Conservation (phyloP, 1,140 invertebrate species). For the Lepidotrigona ventralis region DNA sequence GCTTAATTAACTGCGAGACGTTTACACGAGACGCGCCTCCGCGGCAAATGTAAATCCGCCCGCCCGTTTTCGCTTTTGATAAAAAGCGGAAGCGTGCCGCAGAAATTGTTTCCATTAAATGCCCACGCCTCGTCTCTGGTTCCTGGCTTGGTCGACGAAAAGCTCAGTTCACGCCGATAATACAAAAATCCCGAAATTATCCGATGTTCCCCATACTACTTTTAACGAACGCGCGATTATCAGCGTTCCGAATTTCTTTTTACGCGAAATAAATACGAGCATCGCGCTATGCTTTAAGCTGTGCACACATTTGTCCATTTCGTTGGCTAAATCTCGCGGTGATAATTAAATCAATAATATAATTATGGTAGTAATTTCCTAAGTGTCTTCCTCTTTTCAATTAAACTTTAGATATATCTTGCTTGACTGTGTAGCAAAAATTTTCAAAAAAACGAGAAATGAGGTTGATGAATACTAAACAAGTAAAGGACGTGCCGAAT, state of each 20-base stretch:
- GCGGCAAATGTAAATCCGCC: neutral
- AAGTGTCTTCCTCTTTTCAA: too few relatives aligned
- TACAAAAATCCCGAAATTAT: neutral
- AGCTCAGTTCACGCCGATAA: neutral
- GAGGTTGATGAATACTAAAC: too few relatives aligned
- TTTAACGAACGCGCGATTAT: neutral
- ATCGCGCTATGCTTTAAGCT: neutral
- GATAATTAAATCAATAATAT: too few relatives aligned
- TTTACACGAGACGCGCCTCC: neutral
- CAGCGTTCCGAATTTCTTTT: neutral
- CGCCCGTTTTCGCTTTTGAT: neutral
- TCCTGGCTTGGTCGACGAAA: neutral
- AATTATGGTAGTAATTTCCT: too few relatives aligned
- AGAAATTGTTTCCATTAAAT: neutral
- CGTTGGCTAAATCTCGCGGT: too few relatives aligned
- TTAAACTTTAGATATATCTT: too few relatives aligned
- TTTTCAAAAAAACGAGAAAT: too few relatives aligned
- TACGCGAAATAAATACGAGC: neutral
- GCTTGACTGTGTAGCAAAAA: too few relatives aligned
- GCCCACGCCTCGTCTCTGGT: too few relatives aligned
- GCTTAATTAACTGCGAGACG: conserved; percentile 1
- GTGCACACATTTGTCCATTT: too few relatives aligned
- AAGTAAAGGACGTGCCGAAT: too few relatives aligned
- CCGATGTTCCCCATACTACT: neutral
- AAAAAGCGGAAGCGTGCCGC: neutral